Evolutionary conservation across 1,140 invertebrate species (phyloP).

Genomic region (Euwallacea fornicatus): DNA sequence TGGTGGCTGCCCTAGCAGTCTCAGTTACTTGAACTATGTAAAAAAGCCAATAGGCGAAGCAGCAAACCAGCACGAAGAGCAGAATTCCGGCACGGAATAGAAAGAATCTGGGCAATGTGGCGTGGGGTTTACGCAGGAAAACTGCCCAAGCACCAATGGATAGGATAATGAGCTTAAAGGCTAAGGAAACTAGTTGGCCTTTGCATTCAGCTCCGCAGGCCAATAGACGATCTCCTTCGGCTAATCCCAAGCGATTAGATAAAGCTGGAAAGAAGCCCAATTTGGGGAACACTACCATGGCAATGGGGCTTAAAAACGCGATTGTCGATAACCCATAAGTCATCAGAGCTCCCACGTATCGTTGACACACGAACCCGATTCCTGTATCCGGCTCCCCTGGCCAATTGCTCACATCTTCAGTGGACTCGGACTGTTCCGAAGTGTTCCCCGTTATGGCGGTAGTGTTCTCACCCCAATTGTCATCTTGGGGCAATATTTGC

Average conservation of each 20-base stretch:
- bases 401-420: slow-evolving; percentile 86
- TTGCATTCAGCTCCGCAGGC: slow-evolving; percentile 79
- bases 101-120: slow-evolving; percentile 92
- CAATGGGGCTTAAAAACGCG: slow-evolving; percentile 88
- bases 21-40: slow-evolving; percentile 89
- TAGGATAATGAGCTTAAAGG: slow-evolving; percentile 90
- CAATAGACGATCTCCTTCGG: slow-evolving; percentile 61
- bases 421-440: slow-evolving; percentile 90
- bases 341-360: slow-evolving; percentile 77
- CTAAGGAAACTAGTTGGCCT: slow-evolving; percentile 86
- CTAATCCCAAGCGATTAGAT: slow-evolving; percentile 58
- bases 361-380: slow-evolving; percentile 71
- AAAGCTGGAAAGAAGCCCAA: slow-evolving; percentile 74
- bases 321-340: slow-evolving; percentile 75
- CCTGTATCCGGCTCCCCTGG: slow-evolving; percentile 72
- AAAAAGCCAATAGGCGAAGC: slow-evolving; percentile 96
- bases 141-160: slow-evolving; percentile 91
- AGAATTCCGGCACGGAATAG: slow-evolving; percentile 86
- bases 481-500: slow-evolving; percentile 89
- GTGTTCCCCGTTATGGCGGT: slow-evolving; percentile 96
- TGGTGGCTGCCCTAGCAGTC: slow-evolving; percentile 73
- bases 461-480: slow-evolving; percentile 98
- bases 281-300: slow-evolving; percentile 93
- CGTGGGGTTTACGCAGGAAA: slow-evolving; percentile 72
- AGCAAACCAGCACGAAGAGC: slow-evolving; percentile 87